Base-by-base conservation (phyloP, 2,797 vertebrate genomes). In the Manis pentadactyla region DNA sequence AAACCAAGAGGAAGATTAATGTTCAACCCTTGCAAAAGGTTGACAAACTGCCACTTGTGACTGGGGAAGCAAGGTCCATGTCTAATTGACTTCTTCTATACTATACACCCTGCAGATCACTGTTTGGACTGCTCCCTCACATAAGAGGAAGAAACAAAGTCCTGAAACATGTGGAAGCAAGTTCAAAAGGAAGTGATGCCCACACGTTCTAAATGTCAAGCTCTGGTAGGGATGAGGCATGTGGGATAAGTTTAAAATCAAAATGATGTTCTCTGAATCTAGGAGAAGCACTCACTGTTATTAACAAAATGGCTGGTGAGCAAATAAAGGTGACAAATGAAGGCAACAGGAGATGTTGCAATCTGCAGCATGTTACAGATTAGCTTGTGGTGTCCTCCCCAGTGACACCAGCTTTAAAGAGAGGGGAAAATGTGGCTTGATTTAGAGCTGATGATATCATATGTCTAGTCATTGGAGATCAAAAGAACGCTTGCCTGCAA, bases 381-480 rank as follows among this genome's bases (percentile, higher is more conserved):
- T 97, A 97, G 75, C 79, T 39, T 34, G n/a, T 27, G 7, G 19
- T 90, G 57, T 95, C 94, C 75, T 95, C 55, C 25, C 57, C 81
- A 59, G 11, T 53, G 91, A 97, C 87, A 87, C 85, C 59, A 75
- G 39, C 95, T 85, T 92, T 75, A 89, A 66, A 53, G 59, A 97
- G 64, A 89, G 86, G 73, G 42, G 63, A 75, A 74, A 94, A 93
- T 92, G 87, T 98, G 95, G 95, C 94, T 97, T 96, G 93, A 97
- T 97, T 97, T 98, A 97, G 78, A 93, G 87, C 77, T 83, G 92
- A 95, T 95, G 96, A 94, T 93, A 95, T 88, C 89, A 71, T 92
- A 75, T 96, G 92, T 96, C 95, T 97, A 92, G 79, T 97, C 68
- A 75, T 15, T 89, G 59, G 46, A 97, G 97, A 98, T 95, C 92